Percentiles rank a stretch among this genome's conserved stretches.
Evolutionary conservation across 2,113 vertebrate genomes (phyloP).

Genomic region (Anhinga rufa): DNA sequence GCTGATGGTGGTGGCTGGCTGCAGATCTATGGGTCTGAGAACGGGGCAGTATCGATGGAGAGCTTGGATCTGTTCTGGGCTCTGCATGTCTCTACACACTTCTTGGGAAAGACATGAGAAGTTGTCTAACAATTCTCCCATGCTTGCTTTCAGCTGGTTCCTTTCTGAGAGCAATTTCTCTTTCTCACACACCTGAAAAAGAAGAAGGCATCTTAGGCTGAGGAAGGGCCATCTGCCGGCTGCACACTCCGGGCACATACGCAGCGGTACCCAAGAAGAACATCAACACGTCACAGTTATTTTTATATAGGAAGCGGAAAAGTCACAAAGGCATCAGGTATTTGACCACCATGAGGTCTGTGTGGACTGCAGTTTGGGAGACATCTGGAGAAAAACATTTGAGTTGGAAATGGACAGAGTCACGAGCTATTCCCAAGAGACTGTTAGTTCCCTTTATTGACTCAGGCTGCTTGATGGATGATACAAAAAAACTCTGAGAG

Average conservation of each 20-base stretch:
- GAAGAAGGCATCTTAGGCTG: not conserved
- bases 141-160: conserved; percentile 96
- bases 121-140: conserved; percentile 98
- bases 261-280: not conserved
- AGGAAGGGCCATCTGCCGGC: not conserved
- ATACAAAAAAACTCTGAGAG: not conserved
- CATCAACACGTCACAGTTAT: not conserved
- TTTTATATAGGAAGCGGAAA: not conserved
- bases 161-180: conserved; percentile 96
- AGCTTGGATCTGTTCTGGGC: conserved; percentile 94
- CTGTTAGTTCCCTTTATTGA: not conserved
- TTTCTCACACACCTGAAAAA: conserved; percentile 92
- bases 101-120: conserved; percentile 99
- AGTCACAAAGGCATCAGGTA: not conserved
- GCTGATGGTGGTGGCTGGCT: conserved; percentile 76
- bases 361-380: not conserved
- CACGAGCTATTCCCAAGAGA: not conserved
- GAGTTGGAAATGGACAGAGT: not conserved
- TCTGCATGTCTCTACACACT: conserved; percentile 95
- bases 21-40: conserved; percentile 83
- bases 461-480: not conserved
- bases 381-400: not conserved
- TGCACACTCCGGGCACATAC: accelerated
- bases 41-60: conserved; percentile 94
- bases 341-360: not conserved